These are phyloP conservation scores for Rhynchotus rufescens DNA, from an alignment of 2,797 vertebrate genomes.

Conservation along the genomic window DNA sequence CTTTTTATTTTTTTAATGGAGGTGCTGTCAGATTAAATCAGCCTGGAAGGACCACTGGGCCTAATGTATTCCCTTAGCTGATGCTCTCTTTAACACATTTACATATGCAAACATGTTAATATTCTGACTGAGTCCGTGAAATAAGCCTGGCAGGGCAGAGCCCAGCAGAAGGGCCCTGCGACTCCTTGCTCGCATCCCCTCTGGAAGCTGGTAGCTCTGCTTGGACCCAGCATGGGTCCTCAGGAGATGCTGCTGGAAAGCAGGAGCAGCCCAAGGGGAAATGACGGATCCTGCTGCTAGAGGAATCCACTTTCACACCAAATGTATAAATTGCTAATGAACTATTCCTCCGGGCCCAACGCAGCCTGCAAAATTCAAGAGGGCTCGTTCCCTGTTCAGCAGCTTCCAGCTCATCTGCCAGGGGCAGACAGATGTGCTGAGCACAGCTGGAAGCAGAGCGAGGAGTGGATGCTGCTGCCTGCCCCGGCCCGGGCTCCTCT, in stretches of 20 bases:
- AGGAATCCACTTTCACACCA: constrained; percentile 34
- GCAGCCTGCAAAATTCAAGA: constrained; percentile 38
- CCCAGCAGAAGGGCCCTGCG: constrained; percentile 15
- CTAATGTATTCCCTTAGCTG: constrained; percentile 68
- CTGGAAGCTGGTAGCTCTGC: background rate
- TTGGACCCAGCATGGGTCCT: background rate
- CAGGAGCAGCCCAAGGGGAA: constrained; percentile 40
- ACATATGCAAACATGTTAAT: constrained; percentile 69
- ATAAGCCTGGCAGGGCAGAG: constrained; percentile 52
- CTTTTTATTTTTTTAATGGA: constrained; percentile 77
- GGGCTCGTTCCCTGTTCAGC: constrained; percentile 33
- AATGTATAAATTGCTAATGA: constrained; percentile 52
- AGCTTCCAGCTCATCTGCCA: constrained; percentile 23
- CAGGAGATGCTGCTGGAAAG: background rate
- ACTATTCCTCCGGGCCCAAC: constrained; percentile 19
- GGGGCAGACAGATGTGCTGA: background rate
- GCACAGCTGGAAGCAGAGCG: background rate
- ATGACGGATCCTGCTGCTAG: constrained; percentile 38
- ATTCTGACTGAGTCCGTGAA: constrained; percentile 7
- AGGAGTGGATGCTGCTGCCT: background rate
- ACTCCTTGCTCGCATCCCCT: constrained; percentile 19
- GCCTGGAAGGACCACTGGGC: constrained; percentile 4
- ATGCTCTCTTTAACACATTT: constrained; percentile 64
- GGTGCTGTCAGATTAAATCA: constrained; percentile 73
- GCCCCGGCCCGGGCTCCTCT: background rate